phyloP scores from a whole-genome alignment of 2,113 vertebrate species.

The Erythrocercus mccallii region DNA sequence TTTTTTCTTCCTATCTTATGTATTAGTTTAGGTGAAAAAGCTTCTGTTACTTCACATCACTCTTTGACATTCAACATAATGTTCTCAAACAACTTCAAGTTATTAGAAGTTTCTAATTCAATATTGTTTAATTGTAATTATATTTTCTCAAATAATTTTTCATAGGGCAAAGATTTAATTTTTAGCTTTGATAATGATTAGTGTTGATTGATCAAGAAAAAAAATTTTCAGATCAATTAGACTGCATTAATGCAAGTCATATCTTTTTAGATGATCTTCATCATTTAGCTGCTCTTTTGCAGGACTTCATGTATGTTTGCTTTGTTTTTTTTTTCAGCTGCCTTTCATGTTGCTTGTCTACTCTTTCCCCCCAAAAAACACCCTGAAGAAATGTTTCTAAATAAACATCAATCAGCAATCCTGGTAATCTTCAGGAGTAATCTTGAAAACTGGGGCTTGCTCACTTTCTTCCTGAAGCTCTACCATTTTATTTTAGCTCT shows the following conservation, averaged over 20 bases:
- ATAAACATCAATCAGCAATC: neutral
- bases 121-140: neutral
- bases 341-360: neutral
- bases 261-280: neutral
- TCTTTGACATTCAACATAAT: neutral
- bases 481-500: neutral
- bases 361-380: neutral
- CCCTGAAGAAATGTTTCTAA: neutral
- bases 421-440: neutral
- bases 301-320: neutral
- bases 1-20: neutral
- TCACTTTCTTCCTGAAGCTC: neutral
- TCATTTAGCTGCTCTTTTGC: neutral
- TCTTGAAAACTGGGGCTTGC: neutral
- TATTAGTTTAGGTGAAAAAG: neutral
- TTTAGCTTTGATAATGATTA: neutral
- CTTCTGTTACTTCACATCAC: neutral
- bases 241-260: neutral
- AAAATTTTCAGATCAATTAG: neutral
- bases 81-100: neutral
- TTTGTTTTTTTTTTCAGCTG: neutral
- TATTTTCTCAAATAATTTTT: neutral
- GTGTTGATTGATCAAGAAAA: neutral
- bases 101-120: neutral
- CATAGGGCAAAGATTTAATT: neutral